These are phyloP conservation scores for Forbesichthys papilliferus DNA, from an alignment of 2,113 vertebrate genomes.

Conservation along the genomic window DNA sequence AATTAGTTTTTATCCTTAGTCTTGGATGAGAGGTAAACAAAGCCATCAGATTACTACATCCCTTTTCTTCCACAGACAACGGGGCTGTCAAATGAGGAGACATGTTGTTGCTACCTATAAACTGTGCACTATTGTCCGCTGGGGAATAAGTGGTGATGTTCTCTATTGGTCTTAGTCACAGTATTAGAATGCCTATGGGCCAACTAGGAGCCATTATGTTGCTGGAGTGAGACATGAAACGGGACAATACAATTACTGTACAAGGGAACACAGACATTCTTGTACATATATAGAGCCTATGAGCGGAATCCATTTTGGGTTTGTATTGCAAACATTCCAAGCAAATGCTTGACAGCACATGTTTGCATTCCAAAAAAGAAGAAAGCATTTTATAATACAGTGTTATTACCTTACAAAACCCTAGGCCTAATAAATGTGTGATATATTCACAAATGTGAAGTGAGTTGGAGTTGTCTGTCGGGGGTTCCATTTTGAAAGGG, in stretches of 20 bases:
- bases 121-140: conserved; percentile 33
- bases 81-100: conserved; percentile 40
- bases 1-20: conserved; percentile 73
- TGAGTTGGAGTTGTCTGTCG: too few species aligned
- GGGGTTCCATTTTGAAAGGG: too few species aligned
- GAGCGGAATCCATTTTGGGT: too few species aligned
- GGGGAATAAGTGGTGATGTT: conserved; percentile 32
- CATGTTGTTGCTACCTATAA: conserved; percentile 27
- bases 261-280: too few species aligned
- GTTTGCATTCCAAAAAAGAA: not conserved
- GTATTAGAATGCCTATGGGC: conserved; percentile 14
- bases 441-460: too few species aligned
- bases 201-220: conserved; percentile 20
- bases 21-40: conserved; percentile 75
- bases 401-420: not conserved
- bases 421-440: not conserved
- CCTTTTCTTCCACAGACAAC: conserved; percentile 50
- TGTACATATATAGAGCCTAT: too few species aligned
- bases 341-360: not conserved
- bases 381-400: too few species aligned
- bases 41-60: conserved; percentile 62
- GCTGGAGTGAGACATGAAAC: not conserved
- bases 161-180: conserved; percentile 24
- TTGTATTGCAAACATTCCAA: not conserved
- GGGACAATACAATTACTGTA: too few species aligned